A percentile compares a stretch with the other conserved stretches of the same genome.
Conservation (phyloP, 2,797 vertebrate genomes). For the Podargus strigoides region DNA sequence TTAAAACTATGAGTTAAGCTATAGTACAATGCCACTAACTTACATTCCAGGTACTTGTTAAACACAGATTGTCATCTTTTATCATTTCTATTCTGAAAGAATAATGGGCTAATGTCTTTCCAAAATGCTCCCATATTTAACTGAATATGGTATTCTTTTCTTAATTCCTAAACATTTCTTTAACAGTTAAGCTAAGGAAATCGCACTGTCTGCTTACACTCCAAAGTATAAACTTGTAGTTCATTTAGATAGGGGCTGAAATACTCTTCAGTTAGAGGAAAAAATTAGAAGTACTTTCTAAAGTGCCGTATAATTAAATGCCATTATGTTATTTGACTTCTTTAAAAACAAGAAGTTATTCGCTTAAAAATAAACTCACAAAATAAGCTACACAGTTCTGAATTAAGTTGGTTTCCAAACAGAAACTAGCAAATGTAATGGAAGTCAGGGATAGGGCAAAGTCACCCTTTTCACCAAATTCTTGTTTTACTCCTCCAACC, state of each 20-base stretch:
- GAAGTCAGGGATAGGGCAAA: not conserved
- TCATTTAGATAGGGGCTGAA: not conserved
- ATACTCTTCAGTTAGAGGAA: not conserved
- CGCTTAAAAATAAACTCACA: not conserved
- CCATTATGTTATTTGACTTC: not conserved
- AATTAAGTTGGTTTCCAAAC: not conserved
- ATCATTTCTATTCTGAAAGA: not conserved
- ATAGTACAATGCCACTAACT: not conserved
- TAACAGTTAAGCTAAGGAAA: not conserved
- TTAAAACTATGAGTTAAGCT: not conserved
- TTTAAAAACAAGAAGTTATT: not conserved
- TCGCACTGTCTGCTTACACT: not conserved
- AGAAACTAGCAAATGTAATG: not conserved
- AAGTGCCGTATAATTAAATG: not conserved
- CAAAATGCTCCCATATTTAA: not conserved
- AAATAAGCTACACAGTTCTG: not conserved
- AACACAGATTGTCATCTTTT: not conserved
- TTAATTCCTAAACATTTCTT: not conserved
- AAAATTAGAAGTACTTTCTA: not conserved
- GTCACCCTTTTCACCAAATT: not conserved
- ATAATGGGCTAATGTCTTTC: not conserved
- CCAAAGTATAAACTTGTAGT: not conserved
- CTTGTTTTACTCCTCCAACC: not conserved
- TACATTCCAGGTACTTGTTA: not conserved
- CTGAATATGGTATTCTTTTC: not conserved